Evolutionary conservation across 2,888 invertebrate genomes (phyloP).

Genomic region (Pseudococcus viburni): DNA sequence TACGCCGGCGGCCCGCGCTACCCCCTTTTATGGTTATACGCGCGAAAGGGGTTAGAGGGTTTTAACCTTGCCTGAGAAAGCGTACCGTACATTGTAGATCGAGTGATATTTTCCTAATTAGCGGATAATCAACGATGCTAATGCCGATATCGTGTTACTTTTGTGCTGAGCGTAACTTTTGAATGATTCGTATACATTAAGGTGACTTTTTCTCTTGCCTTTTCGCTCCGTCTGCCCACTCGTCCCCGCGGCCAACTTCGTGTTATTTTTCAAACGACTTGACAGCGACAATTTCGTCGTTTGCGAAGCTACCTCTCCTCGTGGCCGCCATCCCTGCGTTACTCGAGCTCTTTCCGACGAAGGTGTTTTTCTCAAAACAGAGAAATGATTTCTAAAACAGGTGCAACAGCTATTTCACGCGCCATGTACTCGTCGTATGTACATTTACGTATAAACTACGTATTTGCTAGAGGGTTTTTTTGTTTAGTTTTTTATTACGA

Average conservation of each 20-base stretch:
- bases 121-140: conserved; percentile 52
- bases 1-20: neutral
- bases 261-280: conserved; percentile 39
- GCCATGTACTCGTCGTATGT: conserved; percentile 22
- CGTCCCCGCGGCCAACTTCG: neutral
- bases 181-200: conserved; percentile 48
- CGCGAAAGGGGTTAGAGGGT: conserved; percentile 15
- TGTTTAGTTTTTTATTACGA: neutral
- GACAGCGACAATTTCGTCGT: conserved; percentile 39
- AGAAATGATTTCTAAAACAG: conserved; percentile 26
- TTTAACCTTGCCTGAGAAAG: conserved; percentile 40
- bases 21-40: neutral
- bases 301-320: neutral
- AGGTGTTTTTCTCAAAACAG: neutral
- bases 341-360: neutral
- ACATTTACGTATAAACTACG: neutral
- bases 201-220: conserved; percentile 8
- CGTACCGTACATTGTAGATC: neutral
- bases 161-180: conserved; percentile 21
- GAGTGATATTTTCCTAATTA: conserved; percentile 43
- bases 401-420: conserved; percentile 43
- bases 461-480: neutral
- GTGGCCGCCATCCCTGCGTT: neutral
- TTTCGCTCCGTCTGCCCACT: neutral
- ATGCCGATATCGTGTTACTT: conserved; percentile 50